phyloP scores from a whole-genome alignment of 2,888 invertebrate genomes.

The Pseudolycoriella hygida region DNA sequence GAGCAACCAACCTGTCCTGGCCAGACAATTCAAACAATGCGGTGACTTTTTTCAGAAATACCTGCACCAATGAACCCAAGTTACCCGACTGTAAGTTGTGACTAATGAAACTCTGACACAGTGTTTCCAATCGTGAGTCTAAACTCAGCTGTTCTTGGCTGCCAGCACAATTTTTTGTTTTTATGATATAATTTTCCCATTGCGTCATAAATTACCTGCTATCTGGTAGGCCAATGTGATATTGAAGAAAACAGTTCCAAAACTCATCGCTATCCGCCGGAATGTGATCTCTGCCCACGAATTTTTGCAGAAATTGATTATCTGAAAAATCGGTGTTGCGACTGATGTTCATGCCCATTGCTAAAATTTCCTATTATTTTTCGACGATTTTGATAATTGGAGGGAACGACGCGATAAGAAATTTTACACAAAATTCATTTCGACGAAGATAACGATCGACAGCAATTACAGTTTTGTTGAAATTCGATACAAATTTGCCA shows the following conservation, averaged over 20 bases:
- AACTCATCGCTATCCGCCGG: constrained; percentile 76
- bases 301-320: constrained; percentile 62
- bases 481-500: not conserved
- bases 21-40: constrained; percentile 74
- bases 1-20: constrained; percentile 54
- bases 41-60: constrained; percentile 64
- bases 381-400: too few species aligned
- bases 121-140: constrained; percentile 58
- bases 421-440: too few species aligned
- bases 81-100: constrained; percentile 84
- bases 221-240: constrained; percentile 67
- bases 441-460: too few species aligned
- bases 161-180: constrained; percentile 15
- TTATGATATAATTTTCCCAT: not conserved
- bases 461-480: not conserved
- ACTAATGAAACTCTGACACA: constrained; percentile 56
- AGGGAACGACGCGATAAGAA: too few species aligned
- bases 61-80: constrained; percentile 68
- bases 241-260: constrained; percentile 88
- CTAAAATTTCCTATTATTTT: too few species aligned
- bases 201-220: constrained; percentile 35
- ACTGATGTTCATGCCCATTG: constrained; percentile 70
- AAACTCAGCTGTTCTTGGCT: constrained; percentile 67
- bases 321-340: constrained; percentile 58
- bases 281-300: constrained; percentile 65